Conservation (phyloP, 2,113 vertebrate species). For the Lanius ludovicianus region DNA sequence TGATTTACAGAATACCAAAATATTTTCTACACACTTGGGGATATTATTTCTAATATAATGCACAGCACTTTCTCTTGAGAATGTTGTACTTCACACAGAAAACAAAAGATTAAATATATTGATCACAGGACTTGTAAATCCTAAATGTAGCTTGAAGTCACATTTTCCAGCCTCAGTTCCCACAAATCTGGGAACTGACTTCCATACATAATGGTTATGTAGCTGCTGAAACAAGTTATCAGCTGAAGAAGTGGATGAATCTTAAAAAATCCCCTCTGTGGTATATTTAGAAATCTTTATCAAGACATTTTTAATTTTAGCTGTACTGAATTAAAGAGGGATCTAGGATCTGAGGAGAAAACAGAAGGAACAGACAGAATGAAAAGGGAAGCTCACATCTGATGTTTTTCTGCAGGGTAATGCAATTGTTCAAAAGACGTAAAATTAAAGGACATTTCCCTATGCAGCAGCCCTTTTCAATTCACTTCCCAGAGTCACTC, state of each 20-base stretch:
- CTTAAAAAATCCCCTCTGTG: fast-evolving
- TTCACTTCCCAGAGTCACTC: neutral
- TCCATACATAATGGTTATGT: neutral
- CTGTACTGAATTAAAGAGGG: neutral
- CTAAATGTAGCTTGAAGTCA: neutral
- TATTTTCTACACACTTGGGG: neutral
- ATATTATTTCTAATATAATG: neutral
- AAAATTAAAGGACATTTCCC: neutral
- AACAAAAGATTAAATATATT: neutral
- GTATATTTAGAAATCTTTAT: neutral
- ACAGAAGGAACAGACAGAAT: neutral
- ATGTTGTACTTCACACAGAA: neutral
- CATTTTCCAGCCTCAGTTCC: neutral
- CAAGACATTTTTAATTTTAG: neutral
- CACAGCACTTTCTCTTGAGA: neutral
- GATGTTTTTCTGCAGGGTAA: neutral
- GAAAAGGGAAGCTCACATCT: neutral
- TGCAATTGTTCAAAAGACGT: neutral
- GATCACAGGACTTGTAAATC: neutral
- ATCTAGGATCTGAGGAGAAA: neutral
- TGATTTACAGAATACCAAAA: neutral
- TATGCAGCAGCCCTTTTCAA: neutral
- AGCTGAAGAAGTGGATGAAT: neutral
- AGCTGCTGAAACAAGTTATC: neutral
- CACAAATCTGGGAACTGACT: neutral